phyloP scores from a whole-genome alignment of 2,113 vertebrate genomes.

The Promerops cafer region DNA sequence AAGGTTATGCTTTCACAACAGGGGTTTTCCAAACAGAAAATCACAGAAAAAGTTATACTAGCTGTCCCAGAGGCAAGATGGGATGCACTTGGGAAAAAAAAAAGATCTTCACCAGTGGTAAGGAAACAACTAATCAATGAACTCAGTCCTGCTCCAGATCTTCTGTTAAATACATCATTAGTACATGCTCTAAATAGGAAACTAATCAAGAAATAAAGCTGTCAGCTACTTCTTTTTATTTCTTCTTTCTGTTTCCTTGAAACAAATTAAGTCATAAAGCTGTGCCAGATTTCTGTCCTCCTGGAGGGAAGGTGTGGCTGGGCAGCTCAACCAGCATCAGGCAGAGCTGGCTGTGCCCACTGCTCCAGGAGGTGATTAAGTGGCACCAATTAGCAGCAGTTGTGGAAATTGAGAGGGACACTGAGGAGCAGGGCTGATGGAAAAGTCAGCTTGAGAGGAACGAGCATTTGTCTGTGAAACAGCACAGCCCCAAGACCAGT shows the following conservation, averaged over 20 bases:
- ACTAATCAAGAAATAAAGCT: not conserved
- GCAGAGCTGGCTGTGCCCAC: not conserved
- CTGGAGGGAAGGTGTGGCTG: not conserved
- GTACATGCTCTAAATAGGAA: not conserved
- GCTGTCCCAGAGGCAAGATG: not conserved
- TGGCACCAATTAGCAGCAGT: not conserved
- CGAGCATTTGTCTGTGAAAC: not conserved
- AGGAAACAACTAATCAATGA: not conserved
- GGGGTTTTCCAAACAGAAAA: not conserved
- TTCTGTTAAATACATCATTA: not conserved
- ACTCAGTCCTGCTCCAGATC: not conserved
- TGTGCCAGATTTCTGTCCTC: not conserved
- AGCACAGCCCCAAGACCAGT: not conserved
- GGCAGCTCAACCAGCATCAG: not conserved
- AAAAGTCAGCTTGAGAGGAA: not conserved
- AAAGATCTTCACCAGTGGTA: not conserved
- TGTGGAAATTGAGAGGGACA: not conserved
- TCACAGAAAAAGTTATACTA: not conserved
- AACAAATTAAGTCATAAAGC: not conserved
- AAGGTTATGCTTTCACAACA: not conserved
- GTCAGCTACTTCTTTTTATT: not conserved
- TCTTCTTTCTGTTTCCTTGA: not conserved
- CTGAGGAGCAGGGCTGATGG: not conserved
- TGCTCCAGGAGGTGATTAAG: not conserved
- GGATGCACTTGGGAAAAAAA: not conserved